These are phyloP conservation scores for Molorchus minor DNA, from an alignment of 2,888 invertebrate genomes.

Conservation along the genomic window DNA sequence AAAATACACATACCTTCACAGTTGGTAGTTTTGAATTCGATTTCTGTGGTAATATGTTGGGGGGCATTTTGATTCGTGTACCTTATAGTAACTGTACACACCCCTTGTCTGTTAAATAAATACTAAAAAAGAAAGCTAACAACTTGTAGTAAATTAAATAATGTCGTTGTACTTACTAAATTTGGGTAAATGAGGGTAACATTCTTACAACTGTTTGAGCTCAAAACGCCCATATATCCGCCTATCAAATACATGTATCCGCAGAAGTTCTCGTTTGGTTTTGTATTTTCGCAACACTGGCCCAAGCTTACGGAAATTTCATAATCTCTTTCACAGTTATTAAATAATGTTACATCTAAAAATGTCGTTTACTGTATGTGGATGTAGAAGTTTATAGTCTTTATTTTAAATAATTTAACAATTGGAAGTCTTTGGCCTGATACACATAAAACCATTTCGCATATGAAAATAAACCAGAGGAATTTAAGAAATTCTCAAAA, in stretches of 20 bases:
- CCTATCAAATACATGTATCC: slow-evolving; percentile 57
- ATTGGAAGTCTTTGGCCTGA: too few species aligned
- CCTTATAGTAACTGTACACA: slow-evolving; percentile 45
- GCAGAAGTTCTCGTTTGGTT: slow-evolving; percentile 50
- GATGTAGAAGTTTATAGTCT: too few species aligned
- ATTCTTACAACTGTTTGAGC: slow-evolving; percentile 51
- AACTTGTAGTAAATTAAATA: not conserved
- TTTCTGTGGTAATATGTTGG: slow-evolving; percentile 35
- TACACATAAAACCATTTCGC: too few species aligned
- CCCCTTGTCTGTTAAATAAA: slow-evolving; percentile 47
- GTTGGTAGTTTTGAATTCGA: slow-evolving; percentile 41
- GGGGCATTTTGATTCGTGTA: slow-evolving; percentile 39
- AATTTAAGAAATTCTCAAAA: too few species aligned
- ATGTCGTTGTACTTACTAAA: slow-evolving; percentile 48
- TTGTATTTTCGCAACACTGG: slow-evolving; percentile 55
- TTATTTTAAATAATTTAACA: too few species aligned
- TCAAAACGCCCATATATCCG: slow-evolving; percentile 56
- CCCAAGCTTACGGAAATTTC: slow-evolving; percentile 53
- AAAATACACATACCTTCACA: slow-evolving; percentile 28
- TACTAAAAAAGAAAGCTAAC: slow-evolving; percentile 45
- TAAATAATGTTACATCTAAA: slow-evolving; percentile 15
- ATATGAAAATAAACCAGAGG: too few species aligned
- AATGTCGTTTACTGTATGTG: too few species aligned
- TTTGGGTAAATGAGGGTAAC: slow-evolving; percentile 60
- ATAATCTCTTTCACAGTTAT: slow-evolving; percentile 34